Evolutionary conservation across 2,113 vertebrate genomes (phyloP), one percentile per base, ranked within the genome.

Genomic region (Camelus bactrianus): DNA sequence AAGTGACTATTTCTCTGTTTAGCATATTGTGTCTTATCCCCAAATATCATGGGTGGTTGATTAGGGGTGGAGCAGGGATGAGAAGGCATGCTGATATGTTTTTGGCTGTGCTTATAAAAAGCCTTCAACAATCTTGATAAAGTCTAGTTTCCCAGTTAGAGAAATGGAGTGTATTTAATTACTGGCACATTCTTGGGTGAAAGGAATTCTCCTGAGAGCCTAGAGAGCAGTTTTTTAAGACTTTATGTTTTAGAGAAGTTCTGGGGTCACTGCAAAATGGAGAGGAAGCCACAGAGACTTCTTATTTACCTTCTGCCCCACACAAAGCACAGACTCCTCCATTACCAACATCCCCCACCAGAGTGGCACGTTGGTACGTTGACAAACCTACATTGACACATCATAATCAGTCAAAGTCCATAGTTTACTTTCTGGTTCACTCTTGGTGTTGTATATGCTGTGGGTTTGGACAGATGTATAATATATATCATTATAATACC

Each of bases 81-180:
- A 50, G 67, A 73, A 86, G 16, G 7, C 24, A 73, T 24, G 32
- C 76, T 87, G 54, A 67, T 8, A 48, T 64, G 72, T 58, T 20
- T 85, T 56, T 77, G 42, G 2, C 19, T 35, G 0, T 65, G 58
- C 30, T 94, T 91, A 56, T 26, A 38, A 96, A 92, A 84, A 32
- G 6, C 15, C 60, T 87, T 94, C 54, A 90, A 62, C 15, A 92
- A 89, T 90, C 26, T 28, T 65, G 14, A 80, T 84, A 86, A 88
- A 32, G 20, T 62, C 17, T 73, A 17, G n/a, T 77, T 91, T 95
- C 24, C 38, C 48, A 85, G 1, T 81, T 88, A 75, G 30, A 77
- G 48, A 67, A 94, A 28, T 72, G 28, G 42, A 7, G 42, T 86
- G 8, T 24, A 64, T 86, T 75, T 81, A 72, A 67, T 94, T 70